These are phyloP conservation scores for Ophion slaviceki DNA, from an alignment of 2,888 invertebrate genomes.

Conservation along the genomic window DNA sequence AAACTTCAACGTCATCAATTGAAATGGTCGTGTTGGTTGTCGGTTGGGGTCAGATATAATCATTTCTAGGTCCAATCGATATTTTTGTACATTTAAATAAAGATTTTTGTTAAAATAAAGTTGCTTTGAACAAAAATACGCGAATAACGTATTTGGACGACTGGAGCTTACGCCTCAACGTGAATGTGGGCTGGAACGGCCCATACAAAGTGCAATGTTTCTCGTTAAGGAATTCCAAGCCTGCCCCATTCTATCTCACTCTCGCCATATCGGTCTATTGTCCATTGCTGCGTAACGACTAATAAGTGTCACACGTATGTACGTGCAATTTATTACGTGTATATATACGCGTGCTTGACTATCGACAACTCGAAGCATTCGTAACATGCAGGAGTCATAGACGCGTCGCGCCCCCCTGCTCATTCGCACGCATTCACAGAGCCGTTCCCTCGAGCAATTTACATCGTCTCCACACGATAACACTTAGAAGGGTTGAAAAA, in stretches of 20 bases:
- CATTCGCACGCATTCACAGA: neutral
- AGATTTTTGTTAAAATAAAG: neutral
- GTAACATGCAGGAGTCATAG: constrained; percentile 9
- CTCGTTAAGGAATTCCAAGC: constrained; percentile 44
- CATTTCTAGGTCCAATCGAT: neutral
- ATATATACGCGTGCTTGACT: constrained; percentile 46
- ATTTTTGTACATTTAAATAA: neutral
- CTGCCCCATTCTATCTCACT: neutral
- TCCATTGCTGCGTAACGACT: constrained; percentile 19
- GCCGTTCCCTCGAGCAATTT: constrained; percentile 12
- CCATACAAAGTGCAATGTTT: neutral
- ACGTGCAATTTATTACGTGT: constrained; percentile 44
- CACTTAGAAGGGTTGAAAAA: neutral
- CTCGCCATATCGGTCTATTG: constrained; percentile 18
- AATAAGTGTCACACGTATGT: constrained; percentile 24
- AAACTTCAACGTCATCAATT: too few species aligned
- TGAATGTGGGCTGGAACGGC: neutral
- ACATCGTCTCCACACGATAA: neutral
- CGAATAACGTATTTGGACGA: neutral
- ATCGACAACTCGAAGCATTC: constrained; percentile 34
- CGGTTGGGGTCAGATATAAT: neutral
- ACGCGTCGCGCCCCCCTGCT: neutral
- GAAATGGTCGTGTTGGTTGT: too few species aligned
- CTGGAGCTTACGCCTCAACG: neutral
- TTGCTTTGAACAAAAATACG: neutral